A percentile compares a stretch with the other conserved stretches of the same genome.
Evolutionary conservation across 2,797 vertebrate species (phyloP).

Genomic region (Pipistrellus pipistrellus): DNA sequence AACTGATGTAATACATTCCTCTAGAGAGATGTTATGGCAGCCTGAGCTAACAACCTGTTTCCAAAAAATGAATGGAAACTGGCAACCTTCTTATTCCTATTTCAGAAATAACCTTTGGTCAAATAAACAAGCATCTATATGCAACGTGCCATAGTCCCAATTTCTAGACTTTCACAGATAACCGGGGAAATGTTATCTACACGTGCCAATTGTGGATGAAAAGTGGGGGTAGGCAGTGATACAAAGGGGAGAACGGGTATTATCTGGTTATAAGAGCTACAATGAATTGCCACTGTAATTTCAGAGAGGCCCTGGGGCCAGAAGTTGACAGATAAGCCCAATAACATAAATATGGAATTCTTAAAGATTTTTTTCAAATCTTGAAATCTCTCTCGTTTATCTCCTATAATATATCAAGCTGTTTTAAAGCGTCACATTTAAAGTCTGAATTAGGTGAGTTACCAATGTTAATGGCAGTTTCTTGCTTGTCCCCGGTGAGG

Average conservation of each 20-base stretch:
- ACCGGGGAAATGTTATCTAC: background rate
- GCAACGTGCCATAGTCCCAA: background rate
- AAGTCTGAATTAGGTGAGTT: conserved; percentile 70
- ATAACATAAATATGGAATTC: background rate
- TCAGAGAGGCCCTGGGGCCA: background rate
- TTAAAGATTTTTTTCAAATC: background rate
- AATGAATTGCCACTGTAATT: too few species aligned
- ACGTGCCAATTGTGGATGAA: fast-evolving
- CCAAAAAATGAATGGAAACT: background rate
- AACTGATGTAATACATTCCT: background rate
- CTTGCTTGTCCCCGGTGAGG: conserved; percentile 99
- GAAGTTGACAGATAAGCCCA: background rate
- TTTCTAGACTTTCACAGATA: background rate
- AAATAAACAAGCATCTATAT: background rate
- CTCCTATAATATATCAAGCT: conserved; percentile 25
- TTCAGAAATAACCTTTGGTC: background rate
- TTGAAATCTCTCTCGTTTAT: background rate
- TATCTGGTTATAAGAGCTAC: background rate
- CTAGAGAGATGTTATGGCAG: background rate
- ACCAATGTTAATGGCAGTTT: conserved; percentile 99
- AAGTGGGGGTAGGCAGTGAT: background rate
- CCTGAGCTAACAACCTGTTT: background rate
- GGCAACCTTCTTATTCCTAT: conserved; percentile 2
- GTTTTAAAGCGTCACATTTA: conserved; percentile 30
- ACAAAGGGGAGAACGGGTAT: background rate